Evolutionary conservation across 2,888 invertebrate species (phyloP).

Genomic region (Oscheius myriophilus): DNA sequence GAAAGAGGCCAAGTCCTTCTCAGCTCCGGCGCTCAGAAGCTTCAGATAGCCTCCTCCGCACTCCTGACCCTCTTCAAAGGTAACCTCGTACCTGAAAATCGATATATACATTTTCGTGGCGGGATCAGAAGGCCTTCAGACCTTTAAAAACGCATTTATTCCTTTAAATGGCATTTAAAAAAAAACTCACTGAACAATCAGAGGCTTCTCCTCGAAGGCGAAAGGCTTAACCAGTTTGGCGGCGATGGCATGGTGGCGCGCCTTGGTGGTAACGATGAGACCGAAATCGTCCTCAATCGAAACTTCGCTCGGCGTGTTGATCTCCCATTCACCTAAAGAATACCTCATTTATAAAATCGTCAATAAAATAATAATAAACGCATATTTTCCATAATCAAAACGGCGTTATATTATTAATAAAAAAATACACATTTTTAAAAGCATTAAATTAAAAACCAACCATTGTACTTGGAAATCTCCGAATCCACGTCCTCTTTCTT

Average conservation of each 20-base stretch:
- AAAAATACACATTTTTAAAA: neutral
- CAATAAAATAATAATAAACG: neutral
- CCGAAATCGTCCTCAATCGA: conserved; percentile 86
- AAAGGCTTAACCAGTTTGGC: conserved; percentile 83
- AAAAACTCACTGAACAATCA: conserved; percentile 86
- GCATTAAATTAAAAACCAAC: conserved; percentile 71
- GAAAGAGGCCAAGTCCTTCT: conserved; percentile 65
- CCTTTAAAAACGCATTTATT: neutral
- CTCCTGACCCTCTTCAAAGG: conserved; percentile 92
- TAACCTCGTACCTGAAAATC: conserved; percentile 75
- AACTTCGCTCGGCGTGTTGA: conserved; percentile 83
- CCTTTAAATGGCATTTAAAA: neutral
- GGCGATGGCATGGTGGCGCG: conserved; percentile 91
- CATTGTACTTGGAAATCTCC: conserved; percentile 92
- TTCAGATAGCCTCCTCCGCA: conserved; percentile 98
- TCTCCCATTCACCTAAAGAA: conserved; percentile 76
- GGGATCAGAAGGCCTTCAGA: neutral
- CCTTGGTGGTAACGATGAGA: conserved; percentile 87
- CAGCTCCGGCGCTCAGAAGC: conserved; percentile 82
- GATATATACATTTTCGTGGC: too few relatives aligned
- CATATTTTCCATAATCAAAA: neutral
- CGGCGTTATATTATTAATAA: neutral
- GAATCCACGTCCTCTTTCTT: conserved; percentile 88
- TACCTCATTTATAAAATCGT: neutral
- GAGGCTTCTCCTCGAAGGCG: conserved; percentile 80